These are phyloP conservation scores for Hirtodrosophila histrioides DNA, from an alignment of 2,888 invertebrate genomes.

Conservation along the genomic window DNA sequence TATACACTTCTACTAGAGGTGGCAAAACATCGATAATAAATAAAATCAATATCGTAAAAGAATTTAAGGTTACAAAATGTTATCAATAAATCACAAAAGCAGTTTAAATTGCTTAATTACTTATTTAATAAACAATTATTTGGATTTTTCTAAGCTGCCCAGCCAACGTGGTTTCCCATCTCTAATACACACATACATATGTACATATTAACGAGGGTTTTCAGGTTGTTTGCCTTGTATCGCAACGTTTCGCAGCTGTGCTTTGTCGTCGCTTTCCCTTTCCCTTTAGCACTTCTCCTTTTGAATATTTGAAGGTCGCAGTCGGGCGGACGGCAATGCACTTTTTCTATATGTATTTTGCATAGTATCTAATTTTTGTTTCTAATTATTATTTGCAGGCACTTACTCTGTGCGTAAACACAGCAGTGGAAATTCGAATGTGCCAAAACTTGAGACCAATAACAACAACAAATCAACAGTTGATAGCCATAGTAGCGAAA, in stretches of 20 bases:
- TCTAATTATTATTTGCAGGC: conserved; percentile 43
- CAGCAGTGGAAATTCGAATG: conserved; percentile 42
- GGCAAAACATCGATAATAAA: no score
- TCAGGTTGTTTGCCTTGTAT: conserved; percentile 12
- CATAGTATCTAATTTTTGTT: conserved; percentile 49
- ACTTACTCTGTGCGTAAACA: conserved; percentile 45
- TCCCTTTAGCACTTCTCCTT: conserved; percentile 30
- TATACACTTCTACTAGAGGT: background rate
- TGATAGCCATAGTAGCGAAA: conserved; percentile 50
- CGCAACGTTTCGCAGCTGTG: conserved; percentile 14
- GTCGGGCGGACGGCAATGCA: conserved; percentile 13
- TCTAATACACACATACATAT: no score
- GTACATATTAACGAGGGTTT: background rate
- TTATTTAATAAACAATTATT: no score
- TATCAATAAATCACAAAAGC: no score
- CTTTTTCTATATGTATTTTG: conserved; percentile 40
- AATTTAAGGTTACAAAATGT: no score
- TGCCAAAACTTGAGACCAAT: conserved; percentile 46
- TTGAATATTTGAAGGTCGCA: conserved; percentile 55
- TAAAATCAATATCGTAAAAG: no score
- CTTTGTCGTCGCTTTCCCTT: conserved; percentile 59
- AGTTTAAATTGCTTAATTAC: no score
- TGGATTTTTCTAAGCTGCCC: no score
- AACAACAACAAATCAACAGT: conserved; percentile 20
- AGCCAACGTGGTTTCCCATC: background rate